These are phyloP conservation scores for Opisthocomus hoazin DNA, from an alignment of 2,113 vertebrate species.

Conservation along the genomic window DNA sequence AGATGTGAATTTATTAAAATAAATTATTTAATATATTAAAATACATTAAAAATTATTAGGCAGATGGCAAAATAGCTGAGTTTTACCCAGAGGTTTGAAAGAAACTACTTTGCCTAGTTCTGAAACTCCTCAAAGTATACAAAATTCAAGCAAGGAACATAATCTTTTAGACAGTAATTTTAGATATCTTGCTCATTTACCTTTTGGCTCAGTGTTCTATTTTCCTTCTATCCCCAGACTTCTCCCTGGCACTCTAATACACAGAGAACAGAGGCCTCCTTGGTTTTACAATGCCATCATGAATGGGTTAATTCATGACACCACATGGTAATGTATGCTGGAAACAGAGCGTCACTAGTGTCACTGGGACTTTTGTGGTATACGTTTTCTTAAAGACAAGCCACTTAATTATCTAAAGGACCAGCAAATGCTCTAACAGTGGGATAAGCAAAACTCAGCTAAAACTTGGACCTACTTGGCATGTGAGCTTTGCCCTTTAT, in stretches of 20 bases:
- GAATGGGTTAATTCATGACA: neutral
- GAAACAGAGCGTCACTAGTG: neutral
- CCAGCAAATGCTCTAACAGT: neutral
- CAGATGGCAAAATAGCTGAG: neutral
- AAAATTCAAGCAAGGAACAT: neutral
- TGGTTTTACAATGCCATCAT: neutral
- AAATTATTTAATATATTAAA: neutral
- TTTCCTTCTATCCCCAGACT: neutral
- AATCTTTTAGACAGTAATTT: neutral
- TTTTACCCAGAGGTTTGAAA: neutral
- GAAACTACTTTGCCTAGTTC: neutral
- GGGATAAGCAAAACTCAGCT: neutral
- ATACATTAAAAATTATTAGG: neutral
- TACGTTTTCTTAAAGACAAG: neutral
- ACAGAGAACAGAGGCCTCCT: accelerated
- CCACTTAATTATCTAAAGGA: neutral
- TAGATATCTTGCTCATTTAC: neutral
- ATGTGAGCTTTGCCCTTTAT: neutral
- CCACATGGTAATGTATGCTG: neutral
- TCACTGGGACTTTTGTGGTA: neutral
- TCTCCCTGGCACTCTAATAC: neutral
- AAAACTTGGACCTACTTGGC: neutral
- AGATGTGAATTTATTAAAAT: neutral
- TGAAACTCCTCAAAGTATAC: neutral
- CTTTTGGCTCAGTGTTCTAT: neutral